Evolutionary conservation across 2,888 invertebrate genomes (phyloP).

Genomic region (Nebria salina): DNA sequence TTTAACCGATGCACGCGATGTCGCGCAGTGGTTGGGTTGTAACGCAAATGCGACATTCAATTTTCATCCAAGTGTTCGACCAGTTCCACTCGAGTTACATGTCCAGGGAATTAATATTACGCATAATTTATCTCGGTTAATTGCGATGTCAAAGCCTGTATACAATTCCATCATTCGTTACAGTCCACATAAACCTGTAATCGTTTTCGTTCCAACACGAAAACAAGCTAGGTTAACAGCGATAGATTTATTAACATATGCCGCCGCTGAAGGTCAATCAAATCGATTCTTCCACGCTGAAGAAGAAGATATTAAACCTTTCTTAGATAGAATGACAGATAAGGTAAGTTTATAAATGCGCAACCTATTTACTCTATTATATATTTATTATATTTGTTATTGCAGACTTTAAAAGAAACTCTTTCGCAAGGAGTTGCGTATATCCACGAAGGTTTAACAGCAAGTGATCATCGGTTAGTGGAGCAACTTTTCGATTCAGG

Average conservation of each 20-base stretch:
- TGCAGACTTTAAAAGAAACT: conserved; percentile 86
- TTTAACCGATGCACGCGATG: conserved; percentile 93
- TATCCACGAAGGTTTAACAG: conserved; percentile 92
- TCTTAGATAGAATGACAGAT: conserved; percentile 87
- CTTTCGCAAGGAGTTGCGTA: conserved; percentile 96
- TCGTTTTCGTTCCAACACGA: conserved; percentile 91
- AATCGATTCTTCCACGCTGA: conserved; percentile 90
- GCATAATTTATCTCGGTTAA: conserved; percentile 94
- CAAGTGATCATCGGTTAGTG: conserved; percentile 87
- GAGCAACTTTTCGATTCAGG: conserved; percentile 94
- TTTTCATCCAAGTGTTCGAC: conserved; percentile 98
- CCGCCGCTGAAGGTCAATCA: conserved; percentile 88
- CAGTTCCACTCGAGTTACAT: conserved; percentile 93
- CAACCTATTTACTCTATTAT: neutral
- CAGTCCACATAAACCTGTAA: conserved; percentile 84
- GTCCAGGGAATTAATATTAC: conserved; percentile 98
- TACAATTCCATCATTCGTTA: conserved; percentile 91
- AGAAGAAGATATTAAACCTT: conserved; percentile 87
- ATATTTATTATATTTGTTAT: conserved; percentile 24
- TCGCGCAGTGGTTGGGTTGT: conserved; percentile 96
- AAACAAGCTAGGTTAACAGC: conserved; percentile 94
- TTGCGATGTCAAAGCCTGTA: conserved; percentile 98
- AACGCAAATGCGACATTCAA: conserved; percentile 94
- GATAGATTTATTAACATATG: conserved; percentile 93
- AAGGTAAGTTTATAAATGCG: conserved; percentile 67